A percentile compares a stretch with the other conserved stretches of the same genome.
These are phyloP conservation scores for Pygoscelis antarcticus DNA, from an alignment of 2,113 vertebrate species.

Conservation along the genomic window DNA sequence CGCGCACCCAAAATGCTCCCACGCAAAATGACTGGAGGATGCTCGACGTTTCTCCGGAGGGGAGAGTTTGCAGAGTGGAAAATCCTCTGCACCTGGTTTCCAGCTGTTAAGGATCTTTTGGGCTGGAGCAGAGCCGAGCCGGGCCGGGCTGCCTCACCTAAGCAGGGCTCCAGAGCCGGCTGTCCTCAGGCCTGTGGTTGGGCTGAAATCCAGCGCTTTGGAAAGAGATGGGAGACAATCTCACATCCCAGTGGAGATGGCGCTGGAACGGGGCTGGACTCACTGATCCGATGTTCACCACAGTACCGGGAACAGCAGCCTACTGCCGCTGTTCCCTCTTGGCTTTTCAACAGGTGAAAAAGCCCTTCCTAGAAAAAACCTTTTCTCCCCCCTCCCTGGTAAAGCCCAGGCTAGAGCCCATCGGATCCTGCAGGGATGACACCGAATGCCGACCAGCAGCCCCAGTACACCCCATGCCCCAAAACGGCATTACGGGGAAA, in stretches of 20 bases:
- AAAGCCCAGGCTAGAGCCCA: neutral
- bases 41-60: neutral
- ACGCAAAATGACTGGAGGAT: neutral
- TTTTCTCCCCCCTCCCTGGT: neutral
- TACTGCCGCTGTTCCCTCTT: neutral
- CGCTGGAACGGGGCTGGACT: neutral
- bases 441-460: neutral
- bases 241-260: rapidly evolving
- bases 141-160: neutral
- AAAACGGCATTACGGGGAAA: neutral
- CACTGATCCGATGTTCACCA: neutral
- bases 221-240: neutral
- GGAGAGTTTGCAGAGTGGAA: neutral
- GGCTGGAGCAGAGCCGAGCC: neutral
- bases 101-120: neutral
- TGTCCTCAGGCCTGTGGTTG: neutral
- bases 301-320: neutral
- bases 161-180: neutral
- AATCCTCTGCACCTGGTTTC: neutral
- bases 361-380: neutral
- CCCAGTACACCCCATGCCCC: neutral
- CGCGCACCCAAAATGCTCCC: neutral
- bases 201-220: neutral
- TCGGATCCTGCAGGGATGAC: rapidly evolving
- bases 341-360: conserved; percentile 32